Evolutionary conservation across 1,140 invertebrate genomes (phyloP).

Genomic region (Berghia stephanieae): DNA sequence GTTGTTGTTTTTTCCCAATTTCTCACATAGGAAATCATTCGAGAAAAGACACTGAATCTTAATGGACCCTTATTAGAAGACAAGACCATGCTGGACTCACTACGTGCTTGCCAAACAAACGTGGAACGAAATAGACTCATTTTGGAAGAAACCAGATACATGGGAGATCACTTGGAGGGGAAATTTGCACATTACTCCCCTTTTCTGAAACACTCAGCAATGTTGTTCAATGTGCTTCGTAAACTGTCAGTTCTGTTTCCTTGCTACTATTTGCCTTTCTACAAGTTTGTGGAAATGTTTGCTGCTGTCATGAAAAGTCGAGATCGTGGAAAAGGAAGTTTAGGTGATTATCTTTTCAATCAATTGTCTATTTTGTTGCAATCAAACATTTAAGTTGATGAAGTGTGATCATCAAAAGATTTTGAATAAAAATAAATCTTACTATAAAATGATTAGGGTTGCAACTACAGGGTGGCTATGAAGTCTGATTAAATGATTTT

Average conservation of each 20-base stretch:
- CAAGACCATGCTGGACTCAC: slow-evolving; percentile 59
- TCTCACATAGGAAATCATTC: slow-evolving; percentile 59
- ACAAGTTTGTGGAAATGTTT: slow-evolving; percentile 59
- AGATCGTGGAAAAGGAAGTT: slow-evolving; percentile 60
- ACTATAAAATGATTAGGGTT: too few species aligned
- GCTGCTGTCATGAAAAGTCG: slow-evolving; percentile 46
- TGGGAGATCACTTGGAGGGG: slow-evolving; percentile 60
- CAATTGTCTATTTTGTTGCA: background rate
- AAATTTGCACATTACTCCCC: slow-evolving; percentile 60
- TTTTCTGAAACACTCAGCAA: slow-evolving; percentile 57
- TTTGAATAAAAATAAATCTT: background rate
- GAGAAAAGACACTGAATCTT: slow-evolving; percentile 61
- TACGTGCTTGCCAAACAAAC: slow-evolving; percentile 57
- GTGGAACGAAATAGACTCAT: slow-evolving; percentile 56
- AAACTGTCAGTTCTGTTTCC: slow-evolving; percentile 54
- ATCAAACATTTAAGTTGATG: too few species aligned
- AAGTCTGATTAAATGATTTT: too few species aligned
- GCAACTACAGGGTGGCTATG: too few species aligned
- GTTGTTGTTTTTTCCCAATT: slow-evolving; percentile 28
- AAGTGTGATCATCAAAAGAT: background rate
- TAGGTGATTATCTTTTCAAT: slow-evolving; percentile 44
- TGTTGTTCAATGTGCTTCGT: slow-evolving; percentile 59
- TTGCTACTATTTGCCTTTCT: slow-evolving; percentile 60
- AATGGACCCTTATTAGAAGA: slow-evolving; percentile 60
- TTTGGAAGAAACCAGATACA: slow-evolving; percentile 60